A percentile compares a stretch with the other conserved stretches of the same genome.
Conservation (phyloP, 1,140 invertebrate genomes). For the Ruditapes philippinarum region DNA sequence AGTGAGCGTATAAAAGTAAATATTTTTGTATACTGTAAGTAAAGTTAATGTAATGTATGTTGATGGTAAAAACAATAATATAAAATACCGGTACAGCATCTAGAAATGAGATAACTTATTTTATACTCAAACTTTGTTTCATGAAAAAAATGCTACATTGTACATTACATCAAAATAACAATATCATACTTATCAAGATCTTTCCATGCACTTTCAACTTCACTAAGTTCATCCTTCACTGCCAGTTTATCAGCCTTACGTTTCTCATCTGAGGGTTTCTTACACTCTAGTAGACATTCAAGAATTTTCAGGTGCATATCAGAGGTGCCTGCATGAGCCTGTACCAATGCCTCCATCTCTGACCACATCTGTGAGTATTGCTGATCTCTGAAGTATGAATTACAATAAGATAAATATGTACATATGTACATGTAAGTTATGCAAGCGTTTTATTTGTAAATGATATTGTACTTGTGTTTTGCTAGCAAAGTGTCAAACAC, state of each 20-base stretch:
- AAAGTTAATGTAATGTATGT: too few relatives aligned
- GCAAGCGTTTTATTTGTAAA: too few relatives aligned
- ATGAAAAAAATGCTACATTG: too few relatives aligned
- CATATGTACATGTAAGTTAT: not conserved
- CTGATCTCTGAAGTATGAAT: constrained; percentile 90
- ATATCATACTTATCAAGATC: constrained; percentile 89
- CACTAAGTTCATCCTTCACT: constrained; percentile 84
- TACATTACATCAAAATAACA: too few relatives aligned
- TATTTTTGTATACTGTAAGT: too few relatives aligned
- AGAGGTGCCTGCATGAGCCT: constrained; percentile 90
- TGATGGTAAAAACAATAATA: too few relatives aligned
- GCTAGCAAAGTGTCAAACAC: too few relatives aligned
- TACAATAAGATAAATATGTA: not conserved
- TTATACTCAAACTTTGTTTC: too few relatives aligned
- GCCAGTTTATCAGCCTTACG: constrained; percentile 84
- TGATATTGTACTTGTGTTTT: too few relatives aligned
- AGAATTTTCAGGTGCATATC: constrained; percentile 93
- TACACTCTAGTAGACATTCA: constrained; percentile 94
- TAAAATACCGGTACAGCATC: too few relatives aligned
- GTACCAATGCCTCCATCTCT: constrained; percentile 95
- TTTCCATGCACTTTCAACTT: constrained; percentile 89
- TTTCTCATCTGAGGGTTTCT: constrained; percentile 85
- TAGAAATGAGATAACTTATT: too few relatives aligned
- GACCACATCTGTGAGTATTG: constrained; percentile 96
- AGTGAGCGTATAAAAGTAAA: too few relatives aligned